A percentile compares a stretch with the other conserved stretches of the same genome.
These are phyloP conservation scores for Mythimna loreyi DNA, from an alignment of 2,888 invertebrate species.

Conservation along the genomic window DNA sequence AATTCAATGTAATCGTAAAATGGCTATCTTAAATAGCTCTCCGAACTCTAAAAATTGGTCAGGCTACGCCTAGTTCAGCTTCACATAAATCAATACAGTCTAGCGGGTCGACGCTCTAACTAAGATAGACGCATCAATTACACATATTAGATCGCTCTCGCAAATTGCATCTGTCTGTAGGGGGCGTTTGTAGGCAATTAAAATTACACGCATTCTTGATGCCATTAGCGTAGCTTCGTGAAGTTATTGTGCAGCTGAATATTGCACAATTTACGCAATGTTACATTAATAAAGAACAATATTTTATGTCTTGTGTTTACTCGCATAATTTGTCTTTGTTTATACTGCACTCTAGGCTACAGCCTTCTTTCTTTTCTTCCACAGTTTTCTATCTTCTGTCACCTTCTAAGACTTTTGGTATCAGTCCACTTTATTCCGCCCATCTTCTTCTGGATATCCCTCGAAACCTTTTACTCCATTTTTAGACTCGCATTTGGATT, in stretches of 20 bases:
- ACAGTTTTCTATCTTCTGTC: background rate
- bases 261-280: background rate
- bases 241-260: background rate
- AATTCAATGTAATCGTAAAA: background rate
- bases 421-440: background rate
- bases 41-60: background rate
- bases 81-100: slow-evolving; percentile 41
- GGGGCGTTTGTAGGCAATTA: slow-evolving; percentile 13
- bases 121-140: slow-evolving; percentile 39
- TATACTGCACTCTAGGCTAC: background rate
- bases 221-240: background rate
- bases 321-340: too few species aligned
- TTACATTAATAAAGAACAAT: background rate
- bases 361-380: background rate
- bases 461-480: too few species aligned
- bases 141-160: slow-evolving; percentile 22
- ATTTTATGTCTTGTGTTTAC: background rate
- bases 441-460: too few species aligned
- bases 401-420: background rate
- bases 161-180: slow-evolving; percentile 20
- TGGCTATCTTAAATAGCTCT: background rate
- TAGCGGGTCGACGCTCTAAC: slow-evolving; percentile 29
- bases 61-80: slow-evolving; percentile 8
- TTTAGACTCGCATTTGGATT: too few species aligned
- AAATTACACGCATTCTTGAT: slow-evolving; percentile 15